Base-by-base conservation (phyloP, 2,888 invertebrate species). In the Stegophylla sp. region DNA sequence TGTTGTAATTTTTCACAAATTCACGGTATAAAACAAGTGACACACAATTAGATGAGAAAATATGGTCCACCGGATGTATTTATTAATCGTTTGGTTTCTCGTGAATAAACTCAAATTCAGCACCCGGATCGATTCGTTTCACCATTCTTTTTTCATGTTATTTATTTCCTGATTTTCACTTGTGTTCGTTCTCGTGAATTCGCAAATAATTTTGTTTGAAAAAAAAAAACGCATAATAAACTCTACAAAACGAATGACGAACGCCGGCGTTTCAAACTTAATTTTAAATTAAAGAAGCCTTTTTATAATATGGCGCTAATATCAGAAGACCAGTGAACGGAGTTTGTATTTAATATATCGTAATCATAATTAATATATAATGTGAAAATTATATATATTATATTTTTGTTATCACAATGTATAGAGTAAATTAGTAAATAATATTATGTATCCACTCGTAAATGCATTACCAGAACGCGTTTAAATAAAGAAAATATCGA, bases 91-190 rank as follows among this genome's bases (percentile, higher is more conserved):
- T 67, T 3, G 45, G 48, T 59, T 61, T 69, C n/a, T 59, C 34
- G 10, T 34, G 43, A 77, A 61, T 59, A 28, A 45, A 34, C 59
- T 77, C 28, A 5, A 69, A 69, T 59, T 23, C 34, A 1, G 5
- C 59, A 45, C 67, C 43, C 45, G 59, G 48, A 77, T 69, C 56
- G 69, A 77, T 77, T 77, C 69, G 77, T 69, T 69, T 77, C 48
- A 48, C 77, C 48, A 34, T 9, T 71, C 13, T 28, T 51, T 48
- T 15, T 43, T 53, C 17, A 12, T 23, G n/a, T 53, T 53, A 17
- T 56, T 56, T 67, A 28, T 56, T 77, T 77, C 56, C 20, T 28
- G 43, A 56, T 77, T 77, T 67, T 28, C 43, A 53, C 76, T 76
- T 53, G 15, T 53, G 43, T 56, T 17, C 2, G n/a, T 45, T 61